Evolutionary conservation across 2,888 invertebrate species (phyloP), one percentile per base, ranked within the genome.

Genomic region (Watsonalla cultraria): DNA sequence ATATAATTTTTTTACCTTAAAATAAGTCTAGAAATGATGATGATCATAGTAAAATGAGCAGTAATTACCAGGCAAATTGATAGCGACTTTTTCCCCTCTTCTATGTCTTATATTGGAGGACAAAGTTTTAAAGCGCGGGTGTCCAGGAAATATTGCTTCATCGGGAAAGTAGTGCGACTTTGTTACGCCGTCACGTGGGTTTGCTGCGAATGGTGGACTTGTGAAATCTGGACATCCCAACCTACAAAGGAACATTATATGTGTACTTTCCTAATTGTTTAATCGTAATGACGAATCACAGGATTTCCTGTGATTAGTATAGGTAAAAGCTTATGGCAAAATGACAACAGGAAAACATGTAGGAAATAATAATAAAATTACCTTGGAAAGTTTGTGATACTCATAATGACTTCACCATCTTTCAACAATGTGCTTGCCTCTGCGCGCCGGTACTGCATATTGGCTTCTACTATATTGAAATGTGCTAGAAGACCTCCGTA

Each of bases 391-490:
- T 95, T 96, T 5, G 98, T 98, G 58, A 99, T 92, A 55, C 97
- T 96, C 92, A 99, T 94, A 55, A 98, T 92, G 61, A 94, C 94
- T 90, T 98, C 98, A 62, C 96, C 96, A 51, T 93, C 92, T 60
- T 92, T 90, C 53, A 99, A 89, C 55, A 96, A 88, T 66, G 94
- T 93, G 56, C 95, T 93, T 0, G 94, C 96, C 88, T 98, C 98
- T 64, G 97, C 94, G 63, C 98, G 92, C 51, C 98, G 92, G 70
- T 95, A 94, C 65, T 93, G 94, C 99, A 99, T 99, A 84, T 99
- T 99, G 6, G 98, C 97, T 85, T 99, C 99, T 6, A 99, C 99
- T 58, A 98, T 94, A 85, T 99, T 99, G 84, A 99, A 98, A 90
- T 99, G 98, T 6, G 98, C 98, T 78, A 99, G 91, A 11, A 98